phyloP scores from a whole-genome alignment of 1,140 invertebrate species.

The Penaeus indicus region DNA sequence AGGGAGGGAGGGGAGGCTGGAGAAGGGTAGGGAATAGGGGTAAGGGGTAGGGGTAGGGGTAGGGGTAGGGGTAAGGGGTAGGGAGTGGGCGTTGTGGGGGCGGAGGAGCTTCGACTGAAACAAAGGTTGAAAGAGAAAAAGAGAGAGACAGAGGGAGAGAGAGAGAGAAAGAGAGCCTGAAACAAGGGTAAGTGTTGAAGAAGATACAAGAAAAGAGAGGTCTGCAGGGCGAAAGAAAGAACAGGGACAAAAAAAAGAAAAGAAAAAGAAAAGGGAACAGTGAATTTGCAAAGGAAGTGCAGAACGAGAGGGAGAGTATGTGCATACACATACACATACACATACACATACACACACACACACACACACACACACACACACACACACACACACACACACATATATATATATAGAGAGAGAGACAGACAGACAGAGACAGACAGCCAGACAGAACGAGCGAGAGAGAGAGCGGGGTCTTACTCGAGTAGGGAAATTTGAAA shows the following conservation, averaged over 20 bases:
- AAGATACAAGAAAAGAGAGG: slow-evolving; percentile 1
- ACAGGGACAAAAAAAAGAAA: neutral
- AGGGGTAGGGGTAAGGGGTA: neutral
- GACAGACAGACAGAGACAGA: no score
- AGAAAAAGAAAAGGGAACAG: neutral
- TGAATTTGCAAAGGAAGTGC: neutral
- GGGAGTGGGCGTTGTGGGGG: neutral
- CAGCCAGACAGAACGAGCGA: neutral
- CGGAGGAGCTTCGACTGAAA: neutral
- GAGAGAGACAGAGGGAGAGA: neutral
- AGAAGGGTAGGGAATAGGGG: no score
- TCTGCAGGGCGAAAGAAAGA: neutral
- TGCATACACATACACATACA: neutral
- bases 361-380: neutral
- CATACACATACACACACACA: neutral
- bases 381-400: no score
- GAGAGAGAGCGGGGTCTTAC: neutral
- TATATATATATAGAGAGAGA: neutral
- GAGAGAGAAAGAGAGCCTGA: neutral
- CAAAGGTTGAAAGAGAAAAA: neutral
- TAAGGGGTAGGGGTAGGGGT: neutral
- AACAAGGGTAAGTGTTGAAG: neutral
- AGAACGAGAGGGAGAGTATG: neutral
- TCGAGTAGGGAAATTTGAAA: no score
- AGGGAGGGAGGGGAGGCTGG: neutral